These are phyloP conservation scores for Rotaria magnacalcarata DNA, from an alignment of 2,888 invertebrate genomes.

Conservation along the genomic window DNA sequence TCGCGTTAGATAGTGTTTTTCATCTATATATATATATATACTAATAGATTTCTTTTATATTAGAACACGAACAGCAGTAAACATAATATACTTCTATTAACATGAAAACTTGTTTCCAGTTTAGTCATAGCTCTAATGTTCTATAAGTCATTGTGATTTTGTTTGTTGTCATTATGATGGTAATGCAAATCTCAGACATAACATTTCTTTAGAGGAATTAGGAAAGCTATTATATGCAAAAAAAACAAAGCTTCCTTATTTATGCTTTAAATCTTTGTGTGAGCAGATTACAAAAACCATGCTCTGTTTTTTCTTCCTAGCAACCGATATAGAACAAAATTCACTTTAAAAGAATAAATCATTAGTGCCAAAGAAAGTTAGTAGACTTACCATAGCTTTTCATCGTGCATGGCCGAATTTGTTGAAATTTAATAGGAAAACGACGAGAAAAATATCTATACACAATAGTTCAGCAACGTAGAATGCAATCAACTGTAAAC, in stretches of 20 bases:
- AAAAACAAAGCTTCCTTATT: not conserved
- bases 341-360: not conserved
- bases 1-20: not conserved
- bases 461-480: not conserved
- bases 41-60: not conserved
- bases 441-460: not conserved
- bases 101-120: not conserved
- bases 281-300: not conserved
- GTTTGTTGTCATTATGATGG: not conserved
- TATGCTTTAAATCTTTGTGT: not conserved
- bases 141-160: not conserved
- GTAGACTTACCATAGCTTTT: slow-evolving; percentile 5
- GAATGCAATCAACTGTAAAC: not conserved
- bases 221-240: not conserved
- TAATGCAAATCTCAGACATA: not conserved
- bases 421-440: not conserved
- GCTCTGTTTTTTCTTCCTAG: too few species aligned
- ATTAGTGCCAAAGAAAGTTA: not conserved
- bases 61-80: not conserved
- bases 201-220: not conserved
- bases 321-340: too few species aligned
- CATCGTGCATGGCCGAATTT: not conserved
- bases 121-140: not conserved
- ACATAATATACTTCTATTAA: not conserved
- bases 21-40: not conserved